Conservation (phyloP, 2,888 invertebrate genomes). For the Tipula unca region DNA sequence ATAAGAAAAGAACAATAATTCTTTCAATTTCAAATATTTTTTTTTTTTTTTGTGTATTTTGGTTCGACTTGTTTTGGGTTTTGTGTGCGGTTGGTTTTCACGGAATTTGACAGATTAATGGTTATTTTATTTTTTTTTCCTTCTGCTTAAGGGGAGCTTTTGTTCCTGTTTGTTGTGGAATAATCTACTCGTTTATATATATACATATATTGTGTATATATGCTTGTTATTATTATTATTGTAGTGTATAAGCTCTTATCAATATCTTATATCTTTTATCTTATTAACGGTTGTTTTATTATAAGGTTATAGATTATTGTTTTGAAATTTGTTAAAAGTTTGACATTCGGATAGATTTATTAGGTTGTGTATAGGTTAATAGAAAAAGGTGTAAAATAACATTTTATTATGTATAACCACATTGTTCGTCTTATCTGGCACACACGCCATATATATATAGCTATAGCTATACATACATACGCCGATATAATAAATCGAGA, state of each 20-base stretch:
- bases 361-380: neutral
- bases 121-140: neutral
- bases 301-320: constrained; percentile 14
- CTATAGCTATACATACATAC: no score
- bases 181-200: neutral
- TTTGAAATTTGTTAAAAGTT: constrained; percentile 14
- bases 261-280: neutral
- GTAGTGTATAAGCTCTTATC: neutral
- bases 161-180: constrained; percentile 8
- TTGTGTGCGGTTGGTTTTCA: neutral
- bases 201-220: neutral
- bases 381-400: constrained; percentile 14
- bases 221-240: constrained; percentile 8
- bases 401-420: neutral
- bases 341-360: neutral
- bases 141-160: neutral
- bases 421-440: neutral
- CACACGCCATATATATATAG: neutral
- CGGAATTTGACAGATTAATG: constrained; percentile 14
- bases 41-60: neutral
- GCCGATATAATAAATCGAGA: no score
- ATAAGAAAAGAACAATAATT: neutral
- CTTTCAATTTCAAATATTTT: neutral
- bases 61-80: constrained; percentile 8
- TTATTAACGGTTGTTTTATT: constrained; percentile 14